Evolutionary conservation across 2,113 vertebrate genomes (phyloP).

Genomic region (Vulpes lagopus): DNA sequence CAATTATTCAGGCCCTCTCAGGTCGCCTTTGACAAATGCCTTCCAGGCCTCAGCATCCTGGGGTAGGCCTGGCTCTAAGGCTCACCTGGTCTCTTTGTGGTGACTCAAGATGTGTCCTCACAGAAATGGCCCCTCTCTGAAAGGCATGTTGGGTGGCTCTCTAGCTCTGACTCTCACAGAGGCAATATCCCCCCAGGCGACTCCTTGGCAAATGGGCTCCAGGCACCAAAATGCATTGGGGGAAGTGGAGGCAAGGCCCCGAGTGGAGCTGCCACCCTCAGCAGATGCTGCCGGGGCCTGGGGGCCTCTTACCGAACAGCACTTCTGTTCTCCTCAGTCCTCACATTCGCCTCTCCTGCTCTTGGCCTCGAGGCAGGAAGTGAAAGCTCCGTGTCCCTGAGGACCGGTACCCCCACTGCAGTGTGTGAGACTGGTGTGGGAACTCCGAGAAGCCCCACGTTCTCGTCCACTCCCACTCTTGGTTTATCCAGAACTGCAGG

Average conservation of each 20-base stretch:
- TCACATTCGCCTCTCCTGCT: not conserved
- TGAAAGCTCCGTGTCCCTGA: not conserved
- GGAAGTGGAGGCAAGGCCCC: not conserved
- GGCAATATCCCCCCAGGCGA: too few species aligned
- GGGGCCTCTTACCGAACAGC: fast-evolving
- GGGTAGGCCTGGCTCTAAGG: not conserved
- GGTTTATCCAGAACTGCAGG: conserved; percentile 49
- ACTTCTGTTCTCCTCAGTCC: not conserved
- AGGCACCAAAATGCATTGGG: too few species aligned
- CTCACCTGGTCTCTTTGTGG: not conserved
- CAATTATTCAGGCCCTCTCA: not conserved
- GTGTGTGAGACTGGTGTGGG: not conserved
- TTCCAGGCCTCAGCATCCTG: not conserved
- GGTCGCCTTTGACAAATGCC: not conserved
- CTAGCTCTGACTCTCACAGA: not conserved
- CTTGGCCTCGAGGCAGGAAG: not conserved
- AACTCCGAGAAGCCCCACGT: not conserved
- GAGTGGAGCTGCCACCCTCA: not conserved
- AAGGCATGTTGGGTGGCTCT: not conserved
- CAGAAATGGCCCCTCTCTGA: not conserved
- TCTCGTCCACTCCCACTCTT: conserved; percentile 53
- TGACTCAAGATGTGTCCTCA: not conserved
- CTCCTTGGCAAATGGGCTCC: not conserved
- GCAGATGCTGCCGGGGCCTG: not conserved
- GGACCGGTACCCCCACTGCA: too few species aligned